Evolutionary conservation across 1,140 invertebrate species (phyloP).

Genomic region (Glossosoma conforme): DNA sequence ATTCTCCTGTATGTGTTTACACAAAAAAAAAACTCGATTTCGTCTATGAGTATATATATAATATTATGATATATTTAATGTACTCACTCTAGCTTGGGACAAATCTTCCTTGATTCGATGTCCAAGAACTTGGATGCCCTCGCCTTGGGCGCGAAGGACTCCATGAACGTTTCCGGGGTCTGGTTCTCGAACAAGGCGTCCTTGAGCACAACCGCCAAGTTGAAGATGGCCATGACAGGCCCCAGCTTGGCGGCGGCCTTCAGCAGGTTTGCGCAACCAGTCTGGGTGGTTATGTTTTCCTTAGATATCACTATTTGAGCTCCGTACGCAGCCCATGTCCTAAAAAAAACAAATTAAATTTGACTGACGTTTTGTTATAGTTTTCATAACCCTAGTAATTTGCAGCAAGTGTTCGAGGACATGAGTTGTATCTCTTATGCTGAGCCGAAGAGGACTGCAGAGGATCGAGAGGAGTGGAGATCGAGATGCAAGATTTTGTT

Average conservation of each 20-base stretch:
- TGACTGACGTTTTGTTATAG: no score
- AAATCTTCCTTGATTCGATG: conserved; percentile 51
- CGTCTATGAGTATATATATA: no score
- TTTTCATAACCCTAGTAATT: no score
- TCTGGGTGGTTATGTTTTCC: conserved; percentile 56
- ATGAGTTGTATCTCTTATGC: no score
- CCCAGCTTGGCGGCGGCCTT: conserved; percentile 56
- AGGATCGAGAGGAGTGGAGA: no score
- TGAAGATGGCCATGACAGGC: conserved; percentile 74
- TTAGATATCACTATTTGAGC: conserved; percentile 59
- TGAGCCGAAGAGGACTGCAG: no score
- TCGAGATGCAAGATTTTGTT: no score
- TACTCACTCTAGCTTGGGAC: conserved; percentile 51
- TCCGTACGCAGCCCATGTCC: conserved; percentile 60
- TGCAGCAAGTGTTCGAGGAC: no score
- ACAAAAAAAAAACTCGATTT: no score
- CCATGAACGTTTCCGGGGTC: conserved; percentile 52
- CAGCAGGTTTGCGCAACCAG: conserved; percentile 59
- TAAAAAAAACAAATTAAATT: conserved; percentile 32
- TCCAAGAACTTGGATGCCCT: conserved; percentile 58
- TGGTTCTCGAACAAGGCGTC: conserved; percentile 62
- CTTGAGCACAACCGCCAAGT: conserved; percentile 68
- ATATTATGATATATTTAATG: no score
- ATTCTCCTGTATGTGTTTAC: no score
- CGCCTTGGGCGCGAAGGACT: conserved; percentile 57